Evolutionary conservation across 2,113 vertebrate species (phyloP).

Genomic region (Halcyon malimbica): DNA sequence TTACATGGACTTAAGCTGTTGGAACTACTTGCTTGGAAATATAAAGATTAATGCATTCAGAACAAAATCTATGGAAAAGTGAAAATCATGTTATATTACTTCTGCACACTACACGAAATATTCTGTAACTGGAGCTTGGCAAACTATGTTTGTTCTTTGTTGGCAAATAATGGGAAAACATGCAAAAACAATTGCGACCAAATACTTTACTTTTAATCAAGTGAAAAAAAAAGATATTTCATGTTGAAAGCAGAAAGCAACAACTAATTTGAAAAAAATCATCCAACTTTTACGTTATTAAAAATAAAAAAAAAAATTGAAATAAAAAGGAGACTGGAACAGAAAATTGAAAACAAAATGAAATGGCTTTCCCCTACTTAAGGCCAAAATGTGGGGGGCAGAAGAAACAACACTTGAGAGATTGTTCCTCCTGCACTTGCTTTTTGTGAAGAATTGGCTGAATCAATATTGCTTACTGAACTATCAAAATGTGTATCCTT

Average conservation of each 20-base stretch:
- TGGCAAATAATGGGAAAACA: background rate
- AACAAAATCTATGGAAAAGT: background rate
- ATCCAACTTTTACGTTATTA: background rate
- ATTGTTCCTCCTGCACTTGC: background rate
- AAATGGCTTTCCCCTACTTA: background rate
- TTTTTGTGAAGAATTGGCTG: background rate
- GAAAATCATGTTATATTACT: background rate
- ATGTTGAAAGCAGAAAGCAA: background rate
- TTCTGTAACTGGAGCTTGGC: background rate
- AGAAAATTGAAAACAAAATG: background rate
- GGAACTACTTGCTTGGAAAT: background rate
- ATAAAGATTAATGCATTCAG: background rate
- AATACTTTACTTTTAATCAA: background rate
- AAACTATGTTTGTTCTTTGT: background rate
- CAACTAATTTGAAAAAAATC: background rate
- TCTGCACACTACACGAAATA: background rate
- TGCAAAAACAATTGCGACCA: background rate
- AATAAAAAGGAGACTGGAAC: background rate
- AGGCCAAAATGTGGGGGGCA: background rate
- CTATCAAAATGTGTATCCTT: background rate
- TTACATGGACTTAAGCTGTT: background rate
- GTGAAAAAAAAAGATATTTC: background rate
- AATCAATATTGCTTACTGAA: constrained; percentile 2
- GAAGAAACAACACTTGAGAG: background rate
- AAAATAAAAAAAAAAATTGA: background rate